These are phyloP conservation scores for human DNA, from an alignment of 2,113 vertebrate species.

Conservation along the genomic window GRCh38 chr11:76735001-76735500, in stretches of 20 bases:
- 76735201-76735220: background rate
- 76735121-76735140: background rate
- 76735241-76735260: background rate
- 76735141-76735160: background rate
- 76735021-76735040: background rate
- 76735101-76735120: background rate
- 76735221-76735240: background rate
- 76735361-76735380: rapidly evolving
- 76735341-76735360: background rate
- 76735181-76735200: background rate
- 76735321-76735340: background rate
- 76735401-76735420: background rate
- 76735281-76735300: background rate
- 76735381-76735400: background rate
- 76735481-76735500: background rate
- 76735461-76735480: background rate
- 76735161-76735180: background rate
- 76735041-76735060: background rate
- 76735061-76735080: background rate
- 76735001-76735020: background rate
- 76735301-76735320: background rate
- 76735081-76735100: background rate
- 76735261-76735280: background rate
- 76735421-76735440: background rate
- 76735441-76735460: too few species aligned